These are phyloP conservation scores for Drosophila greeni DNA, from an alignment of 2,888 invertebrate genomes.

Conservation along the genomic window DNA sequence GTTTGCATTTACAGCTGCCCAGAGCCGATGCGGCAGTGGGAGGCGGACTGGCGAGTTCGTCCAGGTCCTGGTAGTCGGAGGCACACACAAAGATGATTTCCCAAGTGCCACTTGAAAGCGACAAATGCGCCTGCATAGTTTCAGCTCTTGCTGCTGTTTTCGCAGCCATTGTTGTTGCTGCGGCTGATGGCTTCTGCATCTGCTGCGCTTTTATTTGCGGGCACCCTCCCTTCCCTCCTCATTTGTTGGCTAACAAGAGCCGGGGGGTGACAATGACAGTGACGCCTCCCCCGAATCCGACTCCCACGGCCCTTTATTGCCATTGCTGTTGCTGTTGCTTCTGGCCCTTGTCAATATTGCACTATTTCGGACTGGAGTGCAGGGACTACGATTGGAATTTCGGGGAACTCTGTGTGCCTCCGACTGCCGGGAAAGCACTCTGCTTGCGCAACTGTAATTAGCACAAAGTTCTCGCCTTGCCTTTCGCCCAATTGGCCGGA, in stretches of 20 bases:
- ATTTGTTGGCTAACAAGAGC: constrained; percentile 54
- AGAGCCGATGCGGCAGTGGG: constrained; percentile 27
- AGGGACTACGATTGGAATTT: constrained; percentile 24
- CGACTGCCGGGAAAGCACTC: constrained; percentile 19
- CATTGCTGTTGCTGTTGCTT: constrained; percentile 38
- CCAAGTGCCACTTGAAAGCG: constrained; percentile 70
- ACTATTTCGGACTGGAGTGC: constrained; percentile 21
- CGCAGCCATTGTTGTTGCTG: constrained; percentile 28
- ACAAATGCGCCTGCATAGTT: constrained; percentile 60
- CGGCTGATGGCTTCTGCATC: constrained; percentile 39
- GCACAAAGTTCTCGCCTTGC: constrained; percentile 35
- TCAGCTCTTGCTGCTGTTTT: constrained; percentile 40
- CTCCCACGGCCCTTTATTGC: constrained; percentile 59
- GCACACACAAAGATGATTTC: constrained; percentile 70
- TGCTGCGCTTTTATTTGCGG: constrained; percentile 62
- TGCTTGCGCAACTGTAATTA: constrained; percentile 37
- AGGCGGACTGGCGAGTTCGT: not conserved
- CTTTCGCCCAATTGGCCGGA: constrained; percentile 17
- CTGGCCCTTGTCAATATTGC: constrained; percentile 52
- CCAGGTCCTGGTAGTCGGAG: constrained; percentile 19
- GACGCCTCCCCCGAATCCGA: constrained; percentile 42
- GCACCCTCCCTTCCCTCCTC: constrained; percentile 22
- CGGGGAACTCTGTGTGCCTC: constrained; percentile 3
- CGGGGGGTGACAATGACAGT: constrained; percentile 38
- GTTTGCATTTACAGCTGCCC: constrained; percentile 65